phyloP scores from a whole-genome alignment of 2,888 invertebrate genomes.

The Graphium colonna region DNA sequence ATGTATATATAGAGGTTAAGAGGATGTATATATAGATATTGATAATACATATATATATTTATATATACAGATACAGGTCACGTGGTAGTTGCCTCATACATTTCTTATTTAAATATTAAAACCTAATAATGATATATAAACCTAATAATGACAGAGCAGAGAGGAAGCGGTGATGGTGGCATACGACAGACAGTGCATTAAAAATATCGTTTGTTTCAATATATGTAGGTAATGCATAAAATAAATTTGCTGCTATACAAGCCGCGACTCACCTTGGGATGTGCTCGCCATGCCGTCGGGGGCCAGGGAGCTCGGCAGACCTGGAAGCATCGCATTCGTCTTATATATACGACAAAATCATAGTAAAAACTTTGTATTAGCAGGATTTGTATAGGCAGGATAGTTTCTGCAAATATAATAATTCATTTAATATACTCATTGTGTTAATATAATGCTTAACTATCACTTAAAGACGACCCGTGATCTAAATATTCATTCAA shows the following conservation, averaged over 20 bases:
- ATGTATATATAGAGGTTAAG: constrained; percentile 53
- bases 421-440: no score
- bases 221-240: constrained; percentile 79
- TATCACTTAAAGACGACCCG: no score
- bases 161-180: constrained; percentile 81
- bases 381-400: no score
- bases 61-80: constrained; percentile 59
- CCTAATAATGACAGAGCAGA: constrained; percentile 81
- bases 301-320: constrained; percentile 80
- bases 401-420: no score
- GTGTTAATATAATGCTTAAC: no score
- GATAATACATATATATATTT: constrained; percentile 63
- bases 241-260: constrained; percentile 75
- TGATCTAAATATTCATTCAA: no score
- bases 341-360: constrained; percentile 35
- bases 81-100: constrained; percentile 79
- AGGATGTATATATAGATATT: constrained; percentile 50
- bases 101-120: constrained; percentile 61
- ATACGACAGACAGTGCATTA: constrained; percentile 81
- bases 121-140: constrained; percentile 74
- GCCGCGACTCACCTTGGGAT: constrained; percentile 89
- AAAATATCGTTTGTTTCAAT: constrained; percentile 78
- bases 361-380: no score
- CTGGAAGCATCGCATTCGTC: constrained; percentile 65
- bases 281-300: constrained; percentile 90